A percentile compares a stretch with the other conserved stretches of the same genome.
These are phyloP conservation scores for Mormoops blainvillei DNA, from an alignment of 2,113 vertebrate species.

Conservation along the genomic window DNA sequence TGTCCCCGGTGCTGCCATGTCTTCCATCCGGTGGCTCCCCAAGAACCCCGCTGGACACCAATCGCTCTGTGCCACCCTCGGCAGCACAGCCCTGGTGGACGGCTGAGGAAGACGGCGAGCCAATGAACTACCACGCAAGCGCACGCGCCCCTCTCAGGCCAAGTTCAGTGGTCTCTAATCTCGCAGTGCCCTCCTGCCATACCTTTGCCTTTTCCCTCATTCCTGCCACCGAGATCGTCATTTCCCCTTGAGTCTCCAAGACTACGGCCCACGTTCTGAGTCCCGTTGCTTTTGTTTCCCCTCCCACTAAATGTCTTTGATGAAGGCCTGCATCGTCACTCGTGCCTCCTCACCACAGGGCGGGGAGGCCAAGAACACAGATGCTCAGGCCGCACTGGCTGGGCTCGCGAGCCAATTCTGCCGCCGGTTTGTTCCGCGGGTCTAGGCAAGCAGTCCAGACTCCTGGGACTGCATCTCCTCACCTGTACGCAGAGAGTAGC, in stretches of 20 bases:
- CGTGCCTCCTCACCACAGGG: fast-evolving
- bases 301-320: background rate
- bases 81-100: background rate
- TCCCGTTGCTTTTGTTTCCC: background rate
- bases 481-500: background rate
- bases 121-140: background rate
- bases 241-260: background rate
- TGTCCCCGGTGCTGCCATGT: fast-evolving
- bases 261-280: background rate
- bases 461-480: background rate
- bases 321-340: background rate
- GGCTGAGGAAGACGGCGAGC: background rate
- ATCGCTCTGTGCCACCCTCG: background rate
- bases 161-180: background rate
- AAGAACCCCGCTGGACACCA: fast-evolving
- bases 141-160: background rate
- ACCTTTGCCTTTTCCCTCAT: no score
- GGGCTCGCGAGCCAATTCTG: background rate
- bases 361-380: fast-evolving
- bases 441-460: background rate
- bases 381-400: background rate
- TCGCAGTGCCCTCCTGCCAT: no score
- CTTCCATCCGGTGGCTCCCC: background rate
- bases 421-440: fast-evolving
- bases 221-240: background rate